A percentile compares a stretch with the other conserved stretches of the same genome.
These are phyloP conservation scores for Suillia variegata DNA, from an alignment of 2,888 invertebrate species.

Conservation along the genomic window DNA sequence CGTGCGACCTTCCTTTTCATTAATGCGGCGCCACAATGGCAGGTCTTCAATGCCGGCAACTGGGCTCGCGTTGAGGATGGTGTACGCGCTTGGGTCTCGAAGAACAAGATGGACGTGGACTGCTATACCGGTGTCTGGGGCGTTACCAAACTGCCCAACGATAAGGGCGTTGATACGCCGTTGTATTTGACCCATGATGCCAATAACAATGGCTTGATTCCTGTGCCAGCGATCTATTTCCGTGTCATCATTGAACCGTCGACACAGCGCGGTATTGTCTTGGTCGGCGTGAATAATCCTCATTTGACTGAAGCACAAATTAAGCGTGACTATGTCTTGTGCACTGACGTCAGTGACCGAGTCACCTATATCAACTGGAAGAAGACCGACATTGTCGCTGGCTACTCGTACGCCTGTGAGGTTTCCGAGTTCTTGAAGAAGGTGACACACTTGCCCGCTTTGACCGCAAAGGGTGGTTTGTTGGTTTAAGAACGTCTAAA, in stretches of 20 bases:
- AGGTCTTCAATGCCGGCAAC: conserved; percentile 67
- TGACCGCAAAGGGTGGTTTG: conserved; percentile 45
- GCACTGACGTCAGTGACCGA: conserved; percentile 48
- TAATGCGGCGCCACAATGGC: conserved; percentile 67
- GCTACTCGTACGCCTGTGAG: conserved; percentile 55
- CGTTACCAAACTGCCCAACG: conserved; percentile 64
- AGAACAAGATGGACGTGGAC: conserved; percentile 53
- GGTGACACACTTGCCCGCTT: conserved; percentile 44
- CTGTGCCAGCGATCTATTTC: conserved; percentile 67
- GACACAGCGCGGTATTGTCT: conserved; percentile 62
- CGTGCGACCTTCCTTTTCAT: conserved; percentile 65
- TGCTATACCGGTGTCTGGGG: conserved; percentile 68
- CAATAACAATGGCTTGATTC: conserved; percentile 59
- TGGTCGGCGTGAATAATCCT: conserved; percentile 63
- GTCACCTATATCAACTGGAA: conserved; percentile 54
- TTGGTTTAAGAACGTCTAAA: conserved; percentile 36
- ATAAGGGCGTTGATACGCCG: conserved; percentile 50
- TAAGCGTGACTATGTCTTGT: conserved; percentile 47
- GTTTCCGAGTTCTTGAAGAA: conserved; percentile 45
- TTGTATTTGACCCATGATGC: conserved; percentile 56
- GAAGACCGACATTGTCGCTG: conserved; percentile 44
- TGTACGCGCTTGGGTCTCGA: conserved; percentile 53
- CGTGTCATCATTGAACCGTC: conserved; percentile 65
- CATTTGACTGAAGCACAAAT: conserved; percentile 51
- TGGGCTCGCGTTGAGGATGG: conserved; percentile 65